Evolutionary conservation across 2,888 invertebrate genomes (phyloP).

Genomic region (Synanthedon myopaeformis): DNA sequence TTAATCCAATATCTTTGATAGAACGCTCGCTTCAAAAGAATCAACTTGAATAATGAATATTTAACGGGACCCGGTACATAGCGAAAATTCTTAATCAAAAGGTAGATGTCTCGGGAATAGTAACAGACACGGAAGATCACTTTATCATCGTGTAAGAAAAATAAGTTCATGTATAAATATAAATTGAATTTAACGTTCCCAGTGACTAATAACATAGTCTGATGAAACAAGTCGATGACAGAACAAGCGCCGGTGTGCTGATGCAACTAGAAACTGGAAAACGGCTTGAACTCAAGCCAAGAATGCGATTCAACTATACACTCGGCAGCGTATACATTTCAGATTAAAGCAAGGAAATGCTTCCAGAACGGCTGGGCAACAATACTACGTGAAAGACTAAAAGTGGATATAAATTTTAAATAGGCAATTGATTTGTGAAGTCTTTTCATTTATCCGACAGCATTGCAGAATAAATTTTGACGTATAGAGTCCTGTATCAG

Average conservation of each 20-base stretch:
- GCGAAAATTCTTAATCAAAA: not conserved
- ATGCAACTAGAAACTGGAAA: slow-evolving; percentile 12
- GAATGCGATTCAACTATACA: slow-evolving; percentile 17
- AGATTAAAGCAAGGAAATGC: not conserved
- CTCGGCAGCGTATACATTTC: slow-evolving; percentile 1
- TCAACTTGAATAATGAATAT: not conserved
- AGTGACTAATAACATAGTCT: not conserved
- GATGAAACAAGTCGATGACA: slow-evolving; percentile 13
- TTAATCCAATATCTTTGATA: not conserved
- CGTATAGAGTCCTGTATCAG: too few relatives aligned
- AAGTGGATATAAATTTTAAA: too few relatives aligned
- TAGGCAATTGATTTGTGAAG: too few relatives aligned
- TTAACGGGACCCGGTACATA: not conserved
- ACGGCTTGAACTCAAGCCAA: slow-evolving; percentile 21
- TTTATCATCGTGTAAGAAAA: not conserved
- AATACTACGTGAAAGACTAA: too few relatives aligned
- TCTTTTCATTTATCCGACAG: too few relatives aligned
- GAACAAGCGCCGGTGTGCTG: slow-evolving; percentile 13
- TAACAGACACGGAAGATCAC: not conserved
- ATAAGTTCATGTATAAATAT: not conserved
- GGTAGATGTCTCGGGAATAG: not conserved
- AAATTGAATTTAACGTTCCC: not conserved
- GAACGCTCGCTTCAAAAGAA: not conserved
- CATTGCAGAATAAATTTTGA: too few relatives aligned
- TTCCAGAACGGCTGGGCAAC: not conserved